phyloP scores from a whole-genome alignment of 2,888 invertebrate species.

The Meloe dianella region DNA sequence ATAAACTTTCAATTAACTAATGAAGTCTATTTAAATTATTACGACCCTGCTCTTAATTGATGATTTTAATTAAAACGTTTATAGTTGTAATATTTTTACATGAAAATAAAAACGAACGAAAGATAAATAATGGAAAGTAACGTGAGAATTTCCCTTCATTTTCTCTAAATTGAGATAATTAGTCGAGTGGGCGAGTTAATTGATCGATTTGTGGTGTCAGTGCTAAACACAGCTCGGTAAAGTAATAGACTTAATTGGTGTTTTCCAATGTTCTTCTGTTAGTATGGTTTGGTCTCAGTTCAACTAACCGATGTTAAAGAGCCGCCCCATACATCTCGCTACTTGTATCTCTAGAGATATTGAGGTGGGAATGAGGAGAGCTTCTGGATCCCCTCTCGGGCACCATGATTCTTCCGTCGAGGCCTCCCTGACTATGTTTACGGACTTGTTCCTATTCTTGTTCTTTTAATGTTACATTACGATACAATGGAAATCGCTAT shows the following conservation, averaged over 20 bases:
- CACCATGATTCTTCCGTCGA: constrained; percentile 58
- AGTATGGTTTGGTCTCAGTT: constrained; percentile 26
- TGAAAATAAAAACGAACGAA: too few relatives aligned
- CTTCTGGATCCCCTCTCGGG: constrained; percentile 57
- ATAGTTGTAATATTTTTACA: not conserved
- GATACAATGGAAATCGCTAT: constrained; percentile 54
- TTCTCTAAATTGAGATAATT: constrained; percentile 8
- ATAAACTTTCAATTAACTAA: constrained; percentile 41
- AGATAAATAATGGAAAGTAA: constrained; percentile 1
- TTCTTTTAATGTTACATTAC: constrained; percentile 59
- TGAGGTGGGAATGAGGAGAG: constrained; percentile 54
- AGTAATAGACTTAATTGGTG: constrained; percentile 53
- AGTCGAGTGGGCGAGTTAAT: constrained; percentile 28
- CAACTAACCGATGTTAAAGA: constrained; percentile 59
- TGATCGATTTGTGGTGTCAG: constrained; percentile 40
- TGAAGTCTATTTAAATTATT: constrained; percentile 27
- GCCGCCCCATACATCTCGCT: constrained; percentile 55
- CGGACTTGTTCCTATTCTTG: constrained; percentile 58
- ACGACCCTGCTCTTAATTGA: constrained; percentile 33
- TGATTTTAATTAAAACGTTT: constrained; percentile 18
- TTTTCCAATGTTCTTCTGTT: constrained; percentile 46
- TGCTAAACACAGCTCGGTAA: constrained; percentile 38
- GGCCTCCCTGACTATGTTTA: constrained; percentile 56
- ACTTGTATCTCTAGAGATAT: constrained; percentile 53
- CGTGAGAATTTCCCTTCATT: not conserved